Conservation (phyloP, 2,113 vertebrate species). For the Ranitomeya variabilis region DNA sequence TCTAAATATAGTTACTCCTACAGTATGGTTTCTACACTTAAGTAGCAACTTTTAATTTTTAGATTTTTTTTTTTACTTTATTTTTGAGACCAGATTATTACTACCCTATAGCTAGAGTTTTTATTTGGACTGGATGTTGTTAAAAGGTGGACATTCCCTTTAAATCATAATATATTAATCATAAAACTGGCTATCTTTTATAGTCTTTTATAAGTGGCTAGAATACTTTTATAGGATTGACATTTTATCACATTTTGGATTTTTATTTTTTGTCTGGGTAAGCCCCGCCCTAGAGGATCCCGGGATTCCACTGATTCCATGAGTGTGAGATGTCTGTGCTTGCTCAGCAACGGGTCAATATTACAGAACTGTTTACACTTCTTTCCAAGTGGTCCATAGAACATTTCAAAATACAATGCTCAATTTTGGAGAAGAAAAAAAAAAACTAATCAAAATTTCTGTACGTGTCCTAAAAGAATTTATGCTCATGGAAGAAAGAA, state of each 20-base stretch:
- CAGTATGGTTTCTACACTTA: background rate
- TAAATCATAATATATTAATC: no score
- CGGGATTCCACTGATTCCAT: background rate
- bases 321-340: background rate
- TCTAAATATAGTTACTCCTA: background rate
- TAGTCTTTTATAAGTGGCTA: no score
- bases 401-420: slow-evolving; percentile 19
- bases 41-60: background rate
- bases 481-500: background rate
- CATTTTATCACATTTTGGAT: no score
- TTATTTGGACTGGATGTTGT: no score
- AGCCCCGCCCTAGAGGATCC: background rate
- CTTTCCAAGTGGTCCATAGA: background rate
- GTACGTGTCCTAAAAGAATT: background rate
- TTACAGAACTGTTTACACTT: background rate
- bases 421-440: background rate
- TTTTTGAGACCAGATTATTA: background rate
- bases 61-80: background rate
- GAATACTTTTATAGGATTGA: no score
- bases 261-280: background rate
- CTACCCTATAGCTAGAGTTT: background rate
- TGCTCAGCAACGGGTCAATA: background rate
- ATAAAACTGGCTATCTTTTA: background rate
- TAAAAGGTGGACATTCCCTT: no score
- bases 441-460: background rate